These are phyloP conservation scores for Mythimna vitellina DNA, from an alignment of 2,888 invertebrate genomes.

Conservation along the genomic window DNA sequence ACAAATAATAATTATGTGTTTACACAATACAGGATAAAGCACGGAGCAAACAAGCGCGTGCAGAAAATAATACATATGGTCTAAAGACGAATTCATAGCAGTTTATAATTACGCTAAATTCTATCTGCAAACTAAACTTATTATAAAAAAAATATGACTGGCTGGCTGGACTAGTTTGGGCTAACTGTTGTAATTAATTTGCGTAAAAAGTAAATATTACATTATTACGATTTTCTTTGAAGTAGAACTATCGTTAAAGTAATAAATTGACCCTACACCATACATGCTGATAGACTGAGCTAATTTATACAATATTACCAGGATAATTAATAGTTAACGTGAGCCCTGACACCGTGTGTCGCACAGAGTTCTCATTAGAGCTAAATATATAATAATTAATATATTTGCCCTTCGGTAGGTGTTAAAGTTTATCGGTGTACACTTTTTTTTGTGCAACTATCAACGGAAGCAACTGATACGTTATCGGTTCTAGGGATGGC, in stretches of 20 bases:
- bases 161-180: background rate
- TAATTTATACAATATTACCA: conserved; percentile 4
- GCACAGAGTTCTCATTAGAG: conserved; percentile 52
- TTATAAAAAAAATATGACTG: no score
- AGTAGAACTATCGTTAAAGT: background rate
- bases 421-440: conserved; percentile 65
- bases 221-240: background rate
- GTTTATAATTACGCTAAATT: no score
- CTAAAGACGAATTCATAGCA: no score
- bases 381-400: conserved; percentile 59
- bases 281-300: background rate
- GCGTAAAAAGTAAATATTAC: background rate
- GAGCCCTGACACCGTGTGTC: conserved; percentile 20
- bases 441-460: conserved; percentile 55
- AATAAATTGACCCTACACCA: background rate
- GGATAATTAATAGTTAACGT: conserved; percentile 23
- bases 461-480: conserved; percentile 63
- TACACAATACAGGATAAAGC: no score
- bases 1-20: no score
- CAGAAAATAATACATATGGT: no score
- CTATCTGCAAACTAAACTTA: no score
- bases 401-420: conserved; percentile 52
- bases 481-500: conserved; percentile 63
- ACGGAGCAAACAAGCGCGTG: no score
- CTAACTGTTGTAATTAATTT: background rate